These are phyloP conservation scores for Notodonta ziczac DNA, from an alignment of 2,888 invertebrate species.

Conservation along the genomic window DNA sequence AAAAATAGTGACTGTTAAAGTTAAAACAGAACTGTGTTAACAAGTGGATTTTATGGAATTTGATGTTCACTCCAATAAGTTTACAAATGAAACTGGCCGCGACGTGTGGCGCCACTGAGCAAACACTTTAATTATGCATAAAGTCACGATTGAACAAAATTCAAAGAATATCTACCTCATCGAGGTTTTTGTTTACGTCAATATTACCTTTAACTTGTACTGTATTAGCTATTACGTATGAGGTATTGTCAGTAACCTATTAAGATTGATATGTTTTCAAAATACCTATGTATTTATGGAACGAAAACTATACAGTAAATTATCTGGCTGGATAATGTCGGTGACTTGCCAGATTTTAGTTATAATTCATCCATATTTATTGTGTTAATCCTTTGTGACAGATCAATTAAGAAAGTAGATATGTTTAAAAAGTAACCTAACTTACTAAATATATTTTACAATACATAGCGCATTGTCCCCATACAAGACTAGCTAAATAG, in stretches of 20 bases:
- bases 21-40: slow-evolving; percentile 49
- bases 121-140: slow-evolving; percentile 77
- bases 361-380: neutral
- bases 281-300: no score
- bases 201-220: slow-evolving; percentile 26
- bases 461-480: neutral
- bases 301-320: no score
- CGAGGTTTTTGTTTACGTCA: slow-evolving; percentile 20
- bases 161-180: slow-evolving; percentile 47
- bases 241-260: neutral
- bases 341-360: neutral
- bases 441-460: neutral
- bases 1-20: slow-evolving; percentile 42
- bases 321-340: neutral
- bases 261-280: no score
- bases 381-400: slow-evolving; percentile 24
- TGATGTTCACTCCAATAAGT: slow-evolving; percentile 64
- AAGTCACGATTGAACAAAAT: slow-evolving; percentile 71
- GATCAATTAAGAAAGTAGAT: slow-evolving; percentile 26
- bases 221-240: slow-evolving; percentile 28
- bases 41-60: slow-evolving; percentile 59
- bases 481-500: neutral
- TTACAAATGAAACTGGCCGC: slow-evolving; percentile 65
- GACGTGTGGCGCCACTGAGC: slow-evolving; percentile 73
- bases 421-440: neutral